Percentiles rank a stretch among this genome's conserved stretches.
Conservation (phyloP, 2,888 invertebrate species). For the Linnaemya vulpina region DNA sequence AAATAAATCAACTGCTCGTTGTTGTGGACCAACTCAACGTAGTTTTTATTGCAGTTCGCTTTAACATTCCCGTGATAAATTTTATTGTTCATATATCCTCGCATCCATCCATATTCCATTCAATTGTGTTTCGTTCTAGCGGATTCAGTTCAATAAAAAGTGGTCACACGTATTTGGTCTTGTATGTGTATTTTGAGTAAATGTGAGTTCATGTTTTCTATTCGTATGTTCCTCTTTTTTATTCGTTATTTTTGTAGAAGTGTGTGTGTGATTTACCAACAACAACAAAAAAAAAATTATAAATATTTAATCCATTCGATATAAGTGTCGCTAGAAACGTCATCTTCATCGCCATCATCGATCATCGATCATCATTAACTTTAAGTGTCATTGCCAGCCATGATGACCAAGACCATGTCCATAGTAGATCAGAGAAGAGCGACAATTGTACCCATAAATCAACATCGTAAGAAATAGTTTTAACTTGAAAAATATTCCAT, state of each 20-base stretch:
- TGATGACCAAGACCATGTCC: slow-evolving; percentile 58
- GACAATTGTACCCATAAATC: slow-evolving; percentile 71
- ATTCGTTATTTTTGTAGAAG: neutral
- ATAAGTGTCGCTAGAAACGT: slow-evolving; percentile 41
- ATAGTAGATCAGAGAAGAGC: slow-evolving; percentile 69
- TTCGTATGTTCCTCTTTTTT: neutral
- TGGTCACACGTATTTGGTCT: neutral
- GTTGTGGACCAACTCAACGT: neutral
- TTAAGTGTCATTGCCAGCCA: slow-evolving; percentile 27
- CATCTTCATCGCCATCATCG: slow-evolving; percentile 36
- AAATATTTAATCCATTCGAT: neutral
- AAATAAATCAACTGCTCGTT: slow-evolving; percentile 41
- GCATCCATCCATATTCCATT: neutral
- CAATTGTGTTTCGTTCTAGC: slow-evolving; percentile 23
- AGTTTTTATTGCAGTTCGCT: neutral
- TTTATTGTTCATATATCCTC: slow-evolving; percentile 10
- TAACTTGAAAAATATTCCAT: neutral
- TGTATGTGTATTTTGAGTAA: slow-evolving; percentile 14
- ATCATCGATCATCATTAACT: slow-evolving; percentile 39
- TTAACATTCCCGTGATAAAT: slow-evolving; percentile 47
- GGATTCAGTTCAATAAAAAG: slow-evolving; percentile 42
- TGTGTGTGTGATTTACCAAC: neutral
- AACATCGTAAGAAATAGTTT: slow-evolving; percentile 62
- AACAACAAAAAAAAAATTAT: too few species aligned
- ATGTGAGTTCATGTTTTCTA: neutral